Evolutionary conservation across 2,113 vertebrate species (phyloP), one percentile per base, ranked within the genome.

Genomic region (Syngnathus scovelli): DNA sequence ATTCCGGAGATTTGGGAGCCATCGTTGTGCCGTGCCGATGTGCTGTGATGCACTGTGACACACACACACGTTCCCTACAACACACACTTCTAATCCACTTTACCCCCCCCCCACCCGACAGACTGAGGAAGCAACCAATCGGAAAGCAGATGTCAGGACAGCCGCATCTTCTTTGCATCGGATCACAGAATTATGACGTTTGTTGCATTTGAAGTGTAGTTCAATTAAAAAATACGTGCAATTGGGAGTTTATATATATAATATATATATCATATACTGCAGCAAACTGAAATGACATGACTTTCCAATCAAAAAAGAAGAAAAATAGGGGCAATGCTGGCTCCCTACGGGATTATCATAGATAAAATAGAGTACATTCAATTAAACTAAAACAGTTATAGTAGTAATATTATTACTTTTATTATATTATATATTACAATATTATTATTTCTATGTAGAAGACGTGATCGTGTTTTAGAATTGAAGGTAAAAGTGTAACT

Each of bases 21-120:
- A 87, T 87, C 12, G 33, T 69, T 61, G 65, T 61, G 61, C 15
- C 44, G 72, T 78, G 67, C 62, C 60, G 61, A 13, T 48, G 72
- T 78, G 67, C 63, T 44, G 60, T 71, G 15, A 49, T 49, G 46
- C 7, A 61, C 60, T 41, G 60, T 71, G 77, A 80, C 77, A 61
- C 78, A 76, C 64, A 64, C 51, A 75, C 64, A 61, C 60, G 12
- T 64, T 12, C 58, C 39, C 55, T 48, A 52, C 64, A 37, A 63
- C 39, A 63, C 12, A 33, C 41, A 44, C 58, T 16, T 5, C 4
- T 87, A 85, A 87, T 84, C 86, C 80, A 71, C 80, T 85, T 83
- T 80, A 84, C 79, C 79, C 85, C 76, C 72, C 81, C 70, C 73
- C 66, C 65, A 55, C 6, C 13, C 41, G 70, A 80, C 65, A 46